Evolutionary conservation across 2,797 vertebrate species (phyloP).

Genomic region (Pampus argenteus): DNA sequence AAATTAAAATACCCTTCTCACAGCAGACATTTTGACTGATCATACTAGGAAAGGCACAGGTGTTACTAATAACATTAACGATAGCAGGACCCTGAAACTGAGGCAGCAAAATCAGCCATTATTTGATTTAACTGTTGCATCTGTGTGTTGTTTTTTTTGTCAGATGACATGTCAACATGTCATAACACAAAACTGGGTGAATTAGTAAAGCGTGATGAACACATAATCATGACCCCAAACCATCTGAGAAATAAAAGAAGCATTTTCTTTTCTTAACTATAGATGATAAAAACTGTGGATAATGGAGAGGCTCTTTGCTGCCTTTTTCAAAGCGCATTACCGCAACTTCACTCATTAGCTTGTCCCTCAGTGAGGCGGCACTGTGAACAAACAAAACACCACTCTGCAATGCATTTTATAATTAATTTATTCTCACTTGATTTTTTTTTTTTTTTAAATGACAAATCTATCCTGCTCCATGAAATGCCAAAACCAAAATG

Average conservation of each 20-base stretch:
- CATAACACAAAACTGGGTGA: no score
- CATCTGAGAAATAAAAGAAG: neutral
- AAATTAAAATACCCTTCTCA: neutral
- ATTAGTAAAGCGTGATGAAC: no score
- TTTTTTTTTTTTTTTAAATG: no score
- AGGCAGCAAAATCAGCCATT: neutral
- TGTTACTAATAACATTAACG: neutral
- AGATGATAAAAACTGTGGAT: neutral
- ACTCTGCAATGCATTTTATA: neutral
- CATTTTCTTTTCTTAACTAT: constrained; percentile 4
- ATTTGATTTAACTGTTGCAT: no score
- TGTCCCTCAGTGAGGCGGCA: neutral
- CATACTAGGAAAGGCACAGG: neutral
- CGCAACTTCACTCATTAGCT: neutral
- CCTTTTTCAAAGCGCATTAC: neutral
- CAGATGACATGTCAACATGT: no score
- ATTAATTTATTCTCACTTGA: neutral
- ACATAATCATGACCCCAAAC: neutral
- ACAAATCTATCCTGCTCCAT: no score
- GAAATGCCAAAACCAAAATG: no score
- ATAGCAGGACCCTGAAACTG: no score
- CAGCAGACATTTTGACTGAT: no score
- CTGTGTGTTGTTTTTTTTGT: no score
- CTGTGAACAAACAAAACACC: neutral
- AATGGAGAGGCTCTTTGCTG: neutral